Base-by-base conservation (phyloP, 2,888 invertebrate species). In the Synergus umbraculus region DNA sequence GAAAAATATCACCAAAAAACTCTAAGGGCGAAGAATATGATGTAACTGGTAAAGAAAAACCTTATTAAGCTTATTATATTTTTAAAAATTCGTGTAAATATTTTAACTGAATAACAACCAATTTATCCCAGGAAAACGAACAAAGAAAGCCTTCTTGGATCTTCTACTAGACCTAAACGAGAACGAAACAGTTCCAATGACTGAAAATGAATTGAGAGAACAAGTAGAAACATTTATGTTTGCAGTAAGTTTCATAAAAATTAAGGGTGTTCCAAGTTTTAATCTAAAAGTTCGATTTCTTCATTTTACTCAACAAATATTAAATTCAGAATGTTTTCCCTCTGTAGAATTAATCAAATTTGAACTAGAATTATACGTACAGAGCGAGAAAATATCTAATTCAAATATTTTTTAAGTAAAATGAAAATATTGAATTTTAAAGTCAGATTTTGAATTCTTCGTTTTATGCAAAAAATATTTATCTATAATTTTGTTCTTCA, bases 161-260 rank as follows among this genome's bases (percentile, higher is more conserved):
- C 92, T 96, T 65, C 89, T 96, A 5, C 90, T 96, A 22, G 92
- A 95, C 66, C 93, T 94, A 2, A 88, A 87, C 64, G 94, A 93
- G 85, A 93, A 94, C 9, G 94, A 94, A 83, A 95, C 94, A 1
- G 89, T 93, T 81, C 94, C 93, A 7, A 91, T 96, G 67, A 93
- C 93, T 12, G 94, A 94, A 83, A 89, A 93, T 41, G 94, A 94
- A 81, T 93, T 96, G 73, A 93, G 95, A 76, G 95, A 95, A 88
- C 95, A 96, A 92, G 95, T 96, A 0, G 95, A 96, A 84, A 96
- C 96, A 0, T 95, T 96, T 85, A 95, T 96, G 94, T 96, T 96
- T 89, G 95, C 94, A 90, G 95, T 95, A 88, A 90, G 88, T 88
- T 67, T 49, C 1, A 12, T 7, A 54, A 46, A 15, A 44, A 67